Evolutionary conservation across 2,888 invertebrate genomes (phyloP).

Genomic region (Antheraea yamamai): DNA sequence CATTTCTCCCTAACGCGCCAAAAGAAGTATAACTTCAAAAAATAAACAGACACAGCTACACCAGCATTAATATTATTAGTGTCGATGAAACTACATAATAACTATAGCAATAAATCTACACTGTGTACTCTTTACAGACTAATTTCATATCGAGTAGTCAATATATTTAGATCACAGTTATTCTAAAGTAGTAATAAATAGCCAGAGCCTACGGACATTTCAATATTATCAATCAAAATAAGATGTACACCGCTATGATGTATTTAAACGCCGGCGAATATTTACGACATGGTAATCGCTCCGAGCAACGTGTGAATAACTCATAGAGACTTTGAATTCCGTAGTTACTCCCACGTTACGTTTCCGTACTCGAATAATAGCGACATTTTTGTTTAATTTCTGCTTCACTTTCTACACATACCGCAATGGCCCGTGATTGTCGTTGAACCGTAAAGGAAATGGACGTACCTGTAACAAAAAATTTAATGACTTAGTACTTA

Average conservation of each 20-base stretch:
- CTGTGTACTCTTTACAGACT: neutral
- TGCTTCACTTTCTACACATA: constrained; percentile 37
- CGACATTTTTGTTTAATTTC: neutral
- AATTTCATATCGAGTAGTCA: neutral
- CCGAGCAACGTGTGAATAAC: constrained; percentile 29
- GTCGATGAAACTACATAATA: neutral
- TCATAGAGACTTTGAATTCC: constrained; percentile 22
- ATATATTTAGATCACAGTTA: neutral
- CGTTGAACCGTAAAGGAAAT: constrained; percentile 15
- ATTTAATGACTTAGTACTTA: neutral
- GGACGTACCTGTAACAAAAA: constrained; percentile 56
- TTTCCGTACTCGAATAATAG: constrained; percentile 24
- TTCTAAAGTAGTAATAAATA: neutral
- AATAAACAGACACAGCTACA: too few species aligned
- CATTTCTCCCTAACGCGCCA: too few species aligned
- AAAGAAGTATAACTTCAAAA: too few species aligned
- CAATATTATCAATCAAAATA: neutral
- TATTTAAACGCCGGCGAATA: constrained; percentile 31
- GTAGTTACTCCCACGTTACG: constrained; percentile 32
- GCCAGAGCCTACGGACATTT: neutral
- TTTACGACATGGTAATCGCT: constrained; percentile 29
- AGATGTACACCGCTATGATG: constrained; percentile 31
- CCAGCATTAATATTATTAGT: too few species aligned
- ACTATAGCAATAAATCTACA: constrained; percentile 1
- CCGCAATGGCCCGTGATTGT: constrained; percentile 24